Evolutionary conservation across 2,888 invertebrate species (phyloP).

Genomic region (Bruchidius siliquastri): DNA sequence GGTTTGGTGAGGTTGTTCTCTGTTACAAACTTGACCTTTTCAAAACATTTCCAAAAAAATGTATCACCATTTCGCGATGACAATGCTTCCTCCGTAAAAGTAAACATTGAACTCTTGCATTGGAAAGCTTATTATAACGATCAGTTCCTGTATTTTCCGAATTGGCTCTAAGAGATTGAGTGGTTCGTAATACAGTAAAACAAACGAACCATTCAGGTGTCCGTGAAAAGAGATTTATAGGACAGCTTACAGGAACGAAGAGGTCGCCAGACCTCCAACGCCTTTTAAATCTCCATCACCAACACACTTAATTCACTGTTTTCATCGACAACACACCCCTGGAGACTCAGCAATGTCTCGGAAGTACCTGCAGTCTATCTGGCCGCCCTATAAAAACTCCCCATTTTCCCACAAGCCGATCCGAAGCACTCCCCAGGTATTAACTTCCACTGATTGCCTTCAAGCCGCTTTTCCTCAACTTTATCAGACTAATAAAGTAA

Average conservation of each 20-base stretch:
- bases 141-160: too few species aligned
- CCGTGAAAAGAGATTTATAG: not conserved
- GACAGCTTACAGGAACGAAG: not conserved
- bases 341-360: not conserved
- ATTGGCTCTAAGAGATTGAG: too few species aligned
- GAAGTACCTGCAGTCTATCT: not conserved
- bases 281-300: not conserved
- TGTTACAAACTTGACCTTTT: too few species aligned
- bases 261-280: not conserved
- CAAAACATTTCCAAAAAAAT: too few species aligned
- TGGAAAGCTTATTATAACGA: too few species aligned
- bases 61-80: too few species aligned
- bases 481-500: not conserved
- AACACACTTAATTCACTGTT: not conserved
- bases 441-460: not conserved
- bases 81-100: too few species aligned
- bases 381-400: not conserved
- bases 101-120: too few species aligned
- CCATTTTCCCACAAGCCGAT: not conserved
- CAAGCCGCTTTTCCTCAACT: not conserved
- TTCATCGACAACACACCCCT: not conserved
- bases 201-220: not conserved
- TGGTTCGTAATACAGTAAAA: not conserved
- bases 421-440: not conserved
- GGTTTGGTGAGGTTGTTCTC: too few species aligned